Base-by-base conservation (phyloP, 2,113 vertebrate species). In the Protomyctophum bolini region DNA sequence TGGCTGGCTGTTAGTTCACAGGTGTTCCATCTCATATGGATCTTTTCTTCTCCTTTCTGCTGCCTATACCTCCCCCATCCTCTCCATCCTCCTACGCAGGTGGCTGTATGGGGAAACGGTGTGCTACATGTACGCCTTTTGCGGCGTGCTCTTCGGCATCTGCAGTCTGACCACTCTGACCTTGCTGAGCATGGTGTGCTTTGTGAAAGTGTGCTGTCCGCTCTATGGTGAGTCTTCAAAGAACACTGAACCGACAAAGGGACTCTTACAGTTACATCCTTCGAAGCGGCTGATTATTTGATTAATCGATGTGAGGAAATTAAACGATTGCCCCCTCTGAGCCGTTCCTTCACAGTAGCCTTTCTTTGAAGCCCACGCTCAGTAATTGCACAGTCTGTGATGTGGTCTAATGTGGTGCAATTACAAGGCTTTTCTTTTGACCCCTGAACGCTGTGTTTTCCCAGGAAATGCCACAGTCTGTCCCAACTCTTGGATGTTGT, bases 201-300 rank as follows among this genome's bases (percentile, higher is more conserved):
- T 93, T 82, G 84, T 94, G 63, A 94, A 95, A 91, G 92, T 94
- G n/a, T 93, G 93, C 73, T 92, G 89, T 76, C 91, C 94, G 5
- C 63, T 66, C 68, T 94, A 92, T 4, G 93, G 93, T 94, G 89
- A 92, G 89, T 77, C 77, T 70, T 61, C 72, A 79, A 75, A 78
- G 48, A 50, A 6, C 54, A 21, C 2, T 68, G 41, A 72, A 75
- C 73, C 54, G 41, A 64, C 73, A 68, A 0, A 29, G 63, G 21
- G 72, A 81, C 82, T 71, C 76, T 21, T 41, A 57, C 21, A 68
- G 41, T 56, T 56, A 45, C 15, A 65, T 64, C 70, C 58, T 56
- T 63, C 33, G 5, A 74, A 83, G 60, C 75, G 73, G 58, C 66
- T 65, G 79, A 72, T 71, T 58, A 76, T 1, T 78, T 81, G 82